Percentiles rank a stretch among this genome's conserved stretches.
Evolutionary conservation across 2,797 vertebrate species (phyloP).

Genomic region (Setipinna tenuifilis): DNA sequence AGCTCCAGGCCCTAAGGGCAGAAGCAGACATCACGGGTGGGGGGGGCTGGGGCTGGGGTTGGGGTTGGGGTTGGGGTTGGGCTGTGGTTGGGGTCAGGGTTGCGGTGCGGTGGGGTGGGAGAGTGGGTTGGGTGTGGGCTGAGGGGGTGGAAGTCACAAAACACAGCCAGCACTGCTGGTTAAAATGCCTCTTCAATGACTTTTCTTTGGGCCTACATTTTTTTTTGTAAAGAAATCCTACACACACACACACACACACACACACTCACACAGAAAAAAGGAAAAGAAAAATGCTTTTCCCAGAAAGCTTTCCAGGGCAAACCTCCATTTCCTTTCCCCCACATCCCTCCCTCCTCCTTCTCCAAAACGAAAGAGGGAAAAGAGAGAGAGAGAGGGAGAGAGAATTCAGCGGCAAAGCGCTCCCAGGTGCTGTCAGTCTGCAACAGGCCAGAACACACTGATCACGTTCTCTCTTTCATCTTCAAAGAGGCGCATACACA

Average conservation of each 20-base stretch:
- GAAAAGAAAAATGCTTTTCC: constrained; percentile 16
- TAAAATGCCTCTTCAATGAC: constrained; percentile 52
- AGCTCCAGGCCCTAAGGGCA: constrained; percentile 69
- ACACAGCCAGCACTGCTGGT: constrained; percentile 58
- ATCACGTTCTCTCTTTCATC: constrained; percentile 53
- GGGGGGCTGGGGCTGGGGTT: constrained; percentile 7
- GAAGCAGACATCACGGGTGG: constrained; percentile 58
- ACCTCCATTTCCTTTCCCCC: constrained; percentile 8
- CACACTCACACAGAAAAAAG: constrained; percentile 11
- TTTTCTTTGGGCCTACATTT: constrained; percentile 45
- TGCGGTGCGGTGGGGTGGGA: background rate
- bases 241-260: constrained; percentile 35
- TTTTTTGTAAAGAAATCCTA: constrained; percentile 19
- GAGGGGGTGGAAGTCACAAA: background rate
- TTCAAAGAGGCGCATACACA: constrained; percentile 53
- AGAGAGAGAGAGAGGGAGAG: constrained; percentile 26
- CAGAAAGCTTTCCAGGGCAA: constrained; percentile 21
- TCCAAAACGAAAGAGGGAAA: constrained; percentile 3
- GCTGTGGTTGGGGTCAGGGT: too few species aligned
- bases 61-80: too few species aligned
- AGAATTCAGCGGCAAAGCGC: constrained; percentile 51
- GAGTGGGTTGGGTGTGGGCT: background rate
- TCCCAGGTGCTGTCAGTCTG: constrained; percentile 50
- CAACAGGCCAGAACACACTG: constrained; percentile 42
- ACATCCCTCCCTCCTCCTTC: background rate